Evolutionary conservation across 53 echinoderm and acorn worm species (phyloP), one percentile per base, ranked within the genome.

Genomic region (Antedon mediterranea): DNA sequence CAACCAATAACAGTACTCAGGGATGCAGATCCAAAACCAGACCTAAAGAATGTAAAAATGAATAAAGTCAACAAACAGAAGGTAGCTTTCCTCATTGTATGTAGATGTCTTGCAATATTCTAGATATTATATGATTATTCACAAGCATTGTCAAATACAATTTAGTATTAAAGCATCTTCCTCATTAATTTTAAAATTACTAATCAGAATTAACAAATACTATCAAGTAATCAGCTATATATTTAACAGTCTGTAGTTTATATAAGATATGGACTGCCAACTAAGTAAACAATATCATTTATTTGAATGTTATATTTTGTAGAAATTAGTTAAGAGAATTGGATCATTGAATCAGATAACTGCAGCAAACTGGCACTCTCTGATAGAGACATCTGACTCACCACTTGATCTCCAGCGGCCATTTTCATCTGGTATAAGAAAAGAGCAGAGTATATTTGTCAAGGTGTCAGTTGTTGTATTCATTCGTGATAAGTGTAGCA

Each of bases 401-500:
- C 27, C 43, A 0, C 57, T 31, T 34, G 57, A 29, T 26, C 74
- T 78, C 0, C 73, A 43, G 73, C 71, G 14, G 0, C 32, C 72
- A 31, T 75, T 34, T 32, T 44, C 13, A 26, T 27, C 43, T 28
- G 43, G 73, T 20, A 30, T 28, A 26, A 8, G 0, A 26, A 57
- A 31, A 33, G 32, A 0, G 15, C 30, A 33, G 43, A 9, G 32
- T 31, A 23, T 71, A 78, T 0, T 83, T 79, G 43, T 33, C 9
- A 76, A 34, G 34, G 76, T 33, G 26, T 32, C 34, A 0, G 81
- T 94, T 31, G 91, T 91, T 11, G 85, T 85, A 30, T 94, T 94
- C 81, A 83, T 94, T 33, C 91, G 89, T 70, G 83, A 78, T 1
- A 81, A 83, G 31, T 94, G 94, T 71, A 85, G 89, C 29, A 94